Percentiles rank a stretch among this genome's conserved stretches.
Evolutionary conservation across 2,113 vertebrate genomes (phyloP).

Genomic region (Pygathrix nemaeus): DNA sequence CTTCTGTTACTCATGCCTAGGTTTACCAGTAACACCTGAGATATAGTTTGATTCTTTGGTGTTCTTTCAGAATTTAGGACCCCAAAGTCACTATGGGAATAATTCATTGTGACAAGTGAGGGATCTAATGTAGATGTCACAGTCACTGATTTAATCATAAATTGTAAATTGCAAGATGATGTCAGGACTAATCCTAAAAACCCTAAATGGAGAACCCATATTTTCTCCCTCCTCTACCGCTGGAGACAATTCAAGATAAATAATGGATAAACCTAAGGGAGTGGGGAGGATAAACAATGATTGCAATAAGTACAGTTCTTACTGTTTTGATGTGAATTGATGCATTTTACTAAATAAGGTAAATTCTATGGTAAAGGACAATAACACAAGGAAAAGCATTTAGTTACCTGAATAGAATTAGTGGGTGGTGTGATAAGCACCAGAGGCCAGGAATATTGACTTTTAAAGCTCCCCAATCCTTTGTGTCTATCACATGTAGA

Average conservation of each 20-base stretch:
- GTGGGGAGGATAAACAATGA: neutral
- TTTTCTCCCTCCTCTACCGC: neutral
- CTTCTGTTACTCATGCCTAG: neutral
- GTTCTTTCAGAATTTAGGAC: neutral
- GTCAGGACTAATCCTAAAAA: neutral
- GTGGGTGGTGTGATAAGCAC: neutral
- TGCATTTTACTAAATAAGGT: neutral
- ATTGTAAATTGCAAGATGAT: neutral
- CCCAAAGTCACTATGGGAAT: neutral
- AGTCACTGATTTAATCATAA: neutral
- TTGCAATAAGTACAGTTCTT: neutral
- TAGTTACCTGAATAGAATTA: neutral
- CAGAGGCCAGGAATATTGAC: neutral
- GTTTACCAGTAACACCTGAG: neutral
- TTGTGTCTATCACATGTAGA: neutral
- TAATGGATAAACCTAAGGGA: neutral
- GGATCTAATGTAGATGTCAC: neutral
- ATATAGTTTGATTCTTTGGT: neutral
- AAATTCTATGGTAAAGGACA: neutral
- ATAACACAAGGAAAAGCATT: neutral
- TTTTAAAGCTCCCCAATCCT: neutral
- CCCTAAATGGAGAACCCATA: neutral
- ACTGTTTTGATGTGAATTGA: neutral
- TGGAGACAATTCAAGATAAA: neutral
- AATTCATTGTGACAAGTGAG: neutral